These are phyloP conservation scores for Hydractinia echinata DNA, from an alignment of 30 jellyfish, hydroid and myxozoan species.

Conservation along the genomic window DNA sequence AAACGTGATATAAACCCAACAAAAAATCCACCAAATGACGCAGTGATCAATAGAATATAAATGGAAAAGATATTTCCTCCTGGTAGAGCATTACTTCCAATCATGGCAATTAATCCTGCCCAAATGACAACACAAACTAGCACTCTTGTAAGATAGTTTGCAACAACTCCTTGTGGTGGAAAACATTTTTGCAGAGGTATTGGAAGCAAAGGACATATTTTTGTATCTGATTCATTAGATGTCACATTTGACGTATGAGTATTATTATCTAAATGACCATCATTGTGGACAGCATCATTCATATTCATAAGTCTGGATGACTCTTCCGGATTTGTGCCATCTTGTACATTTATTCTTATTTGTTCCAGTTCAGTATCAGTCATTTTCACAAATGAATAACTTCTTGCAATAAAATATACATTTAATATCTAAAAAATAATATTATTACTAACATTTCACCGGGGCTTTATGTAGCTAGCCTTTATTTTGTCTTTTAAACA, in stretches of 20 bases:
- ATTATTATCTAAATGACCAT: background rate
- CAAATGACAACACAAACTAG: constrained; percentile 41
- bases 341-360: background rate
- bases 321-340: background rate
- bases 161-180: constrained; percentile 77
- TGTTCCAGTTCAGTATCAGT: too few relatives aligned
- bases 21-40: constrained; percentile 65
- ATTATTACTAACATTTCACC: too few relatives aligned
- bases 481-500: too few relatives aligned
- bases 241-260: background rate
- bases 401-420: too few relatives aligned
- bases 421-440: too few relatives aligned
- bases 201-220: constrained; percentile 10
- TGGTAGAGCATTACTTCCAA: constrained; percentile 67
- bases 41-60: constrained; percentile 41
- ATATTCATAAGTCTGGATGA: background rate
- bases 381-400: too few relatives aligned
- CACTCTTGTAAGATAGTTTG: constrained; percentile 41
- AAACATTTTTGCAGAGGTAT: constrained; percentile 22
- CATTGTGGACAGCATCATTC: background rate
- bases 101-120: constrained; percentile 59
- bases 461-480: too few relatives aligned
- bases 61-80: constrained; percentile 69
- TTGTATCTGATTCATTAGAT: background rate
- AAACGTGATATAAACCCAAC: constrained; percentile 46